phyloP scores from a whole-genome alignment of 1,140 invertebrate genomes.

The Conus betulinus region DNA sequence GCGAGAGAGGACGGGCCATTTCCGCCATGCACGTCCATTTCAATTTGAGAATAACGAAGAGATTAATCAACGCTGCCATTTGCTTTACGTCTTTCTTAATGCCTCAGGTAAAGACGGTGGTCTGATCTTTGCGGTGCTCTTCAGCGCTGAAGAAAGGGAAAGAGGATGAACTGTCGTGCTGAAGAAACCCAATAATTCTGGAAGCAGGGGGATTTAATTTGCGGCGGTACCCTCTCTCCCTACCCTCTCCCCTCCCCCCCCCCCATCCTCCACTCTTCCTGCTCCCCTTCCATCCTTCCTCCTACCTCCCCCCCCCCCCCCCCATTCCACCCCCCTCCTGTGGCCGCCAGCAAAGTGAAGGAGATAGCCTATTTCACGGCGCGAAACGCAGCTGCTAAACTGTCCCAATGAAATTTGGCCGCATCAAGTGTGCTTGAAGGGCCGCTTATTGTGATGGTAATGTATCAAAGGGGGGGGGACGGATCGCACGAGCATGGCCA shows the following conservation, averaged over 20 bases:
- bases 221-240: neutral
- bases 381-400: neutral
- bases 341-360: neutral
- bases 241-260: neutral
- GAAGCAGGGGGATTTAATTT: conserved; percentile 19
- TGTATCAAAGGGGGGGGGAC: neutral
- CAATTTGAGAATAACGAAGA: neutral
- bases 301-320: too few species aligned
- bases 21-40: neutral
- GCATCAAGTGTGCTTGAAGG: conserved; percentile 14
- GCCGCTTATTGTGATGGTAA: neutral
- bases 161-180: neutral
- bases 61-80: neutral
- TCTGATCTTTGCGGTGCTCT: neutral
- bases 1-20: neutral
- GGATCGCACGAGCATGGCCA: neutral
- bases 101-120: neutral
- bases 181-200: conserved; percentile 16
- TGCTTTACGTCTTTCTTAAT: neutral
- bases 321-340: too few species aligned
- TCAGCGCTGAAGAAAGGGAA: neutral
- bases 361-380: conserved; percentile 21
- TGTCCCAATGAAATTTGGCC: conserved; percentile 21
- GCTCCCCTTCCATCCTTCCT: neutral
- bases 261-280: neutral